These are phyloP conservation scores for pig (Sus scrofa) DNA, from an alignment of 2,113 vertebrate genomes.

Conservation along the genomic window DNA sequence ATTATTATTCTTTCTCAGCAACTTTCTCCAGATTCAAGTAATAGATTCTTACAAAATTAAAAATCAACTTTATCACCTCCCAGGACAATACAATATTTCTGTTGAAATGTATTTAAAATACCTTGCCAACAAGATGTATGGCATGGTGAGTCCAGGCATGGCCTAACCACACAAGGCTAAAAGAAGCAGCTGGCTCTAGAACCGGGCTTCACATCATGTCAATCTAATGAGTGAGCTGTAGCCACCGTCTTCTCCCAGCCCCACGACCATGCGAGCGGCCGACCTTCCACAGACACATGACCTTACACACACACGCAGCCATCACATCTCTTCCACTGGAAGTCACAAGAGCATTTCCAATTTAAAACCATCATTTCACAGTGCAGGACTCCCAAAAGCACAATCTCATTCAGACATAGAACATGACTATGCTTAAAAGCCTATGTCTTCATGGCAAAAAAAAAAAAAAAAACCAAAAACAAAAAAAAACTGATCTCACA, in stretches of 20 bases:
- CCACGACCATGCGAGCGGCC: not conserved
- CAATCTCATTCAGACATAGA: not conserved
- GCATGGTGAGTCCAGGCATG: not conserved
- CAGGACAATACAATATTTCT: conserved; percentile 51
- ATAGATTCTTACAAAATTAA: conserved; percentile 56
- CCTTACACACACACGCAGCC: too few species aligned
- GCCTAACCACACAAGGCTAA: not conserved
- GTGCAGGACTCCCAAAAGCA: not conserved
- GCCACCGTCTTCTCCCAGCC: not conserved
- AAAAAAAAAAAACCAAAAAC: not conserved
- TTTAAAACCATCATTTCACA: conserved; percentile 37
- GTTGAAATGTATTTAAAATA: conserved; percentile 29
- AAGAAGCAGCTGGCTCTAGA: not conserved
- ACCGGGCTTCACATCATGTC: not conserved
- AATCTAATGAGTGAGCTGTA: not conserved
- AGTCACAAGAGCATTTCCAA: not conserved
- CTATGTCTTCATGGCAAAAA: not conserved
- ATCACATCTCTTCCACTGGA: not conserved
- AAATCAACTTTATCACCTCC: conserved; percentile 44
- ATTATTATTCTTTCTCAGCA: conserved; percentile 41
- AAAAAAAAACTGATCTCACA: not conserved
- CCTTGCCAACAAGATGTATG: not conserved
- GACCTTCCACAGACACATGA: not conserved
- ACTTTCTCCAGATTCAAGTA: conserved; percentile 60
- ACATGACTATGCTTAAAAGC: not conserved